Evolutionary conservation across 2,888 invertebrate species (phyloP).

Genomic region (Polylopha cassiicola): DNA sequence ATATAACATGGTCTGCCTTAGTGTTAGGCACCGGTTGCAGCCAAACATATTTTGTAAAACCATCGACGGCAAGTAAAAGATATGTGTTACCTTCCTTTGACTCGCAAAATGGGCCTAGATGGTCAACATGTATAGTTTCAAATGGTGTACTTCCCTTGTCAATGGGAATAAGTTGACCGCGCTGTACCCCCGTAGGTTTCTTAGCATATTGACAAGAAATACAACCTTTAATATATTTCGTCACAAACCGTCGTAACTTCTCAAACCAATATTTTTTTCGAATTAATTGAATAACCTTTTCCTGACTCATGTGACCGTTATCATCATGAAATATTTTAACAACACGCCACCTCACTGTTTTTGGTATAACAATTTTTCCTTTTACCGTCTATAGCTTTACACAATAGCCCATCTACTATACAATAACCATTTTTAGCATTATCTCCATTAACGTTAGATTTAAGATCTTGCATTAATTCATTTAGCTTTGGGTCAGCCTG

Average conservation of each 20-base stretch:
- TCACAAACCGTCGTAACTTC: conserved; percentile 16
- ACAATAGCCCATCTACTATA: conserved; percentile 1
- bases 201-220: conserved; percentile 23
- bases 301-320: conserved; percentile 10
- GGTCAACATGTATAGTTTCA: conserved; percentile 15
- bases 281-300: conserved; percentile 6
- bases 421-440: neutral
- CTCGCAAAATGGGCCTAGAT: conserved; percentile 25
- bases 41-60: conserved; percentile 21
- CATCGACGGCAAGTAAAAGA: conserved; percentile 19
- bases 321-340: conserved; percentile 17
- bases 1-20: conserved; percentile 8
- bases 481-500: conserved; percentile 1
- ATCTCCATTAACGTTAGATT: neutral
- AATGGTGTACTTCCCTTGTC: conserved; percentile 22
- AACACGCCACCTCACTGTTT: conserved; percentile 10
- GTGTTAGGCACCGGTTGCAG: conserved; percentile 19
- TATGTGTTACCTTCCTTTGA: conserved; percentile 18
- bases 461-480: neutral
- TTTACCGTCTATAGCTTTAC: conserved; percentile 1
- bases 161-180: conserved; percentile 21
- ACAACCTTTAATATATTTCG: conserved; percentile 22
- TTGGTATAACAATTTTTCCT: conserved; percentile 16
- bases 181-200: conserved; percentile 19
- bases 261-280: conserved; percentile 17